Conservation (phyloP, 2,797 vertebrate genomes). For the Phataginus tetradactyla region DNA sequence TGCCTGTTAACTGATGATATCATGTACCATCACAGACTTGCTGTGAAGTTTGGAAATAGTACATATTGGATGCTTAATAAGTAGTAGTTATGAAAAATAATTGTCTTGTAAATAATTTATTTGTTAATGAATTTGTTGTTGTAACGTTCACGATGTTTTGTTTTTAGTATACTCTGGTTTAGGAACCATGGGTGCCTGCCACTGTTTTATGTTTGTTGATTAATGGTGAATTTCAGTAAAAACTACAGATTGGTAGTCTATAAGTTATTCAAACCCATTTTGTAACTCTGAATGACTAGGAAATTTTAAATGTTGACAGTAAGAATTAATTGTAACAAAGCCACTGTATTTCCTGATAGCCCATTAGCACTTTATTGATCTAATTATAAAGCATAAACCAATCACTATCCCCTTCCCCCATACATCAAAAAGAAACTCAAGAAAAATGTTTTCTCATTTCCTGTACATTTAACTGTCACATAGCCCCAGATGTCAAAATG, state of each 20-base stretch:
- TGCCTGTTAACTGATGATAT: neutral
- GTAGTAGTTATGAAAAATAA: neutral
- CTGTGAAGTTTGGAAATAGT: slow-evolving; percentile 31
- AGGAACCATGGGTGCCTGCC: neutral
- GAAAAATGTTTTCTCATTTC: slow-evolving; percentile 21
- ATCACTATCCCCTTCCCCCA: neutral
- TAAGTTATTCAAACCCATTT: neutral
- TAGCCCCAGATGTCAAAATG: neutral
- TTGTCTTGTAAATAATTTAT: slow-evolving; percentile 27
- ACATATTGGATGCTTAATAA: neutral
- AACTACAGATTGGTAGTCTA: neutral
- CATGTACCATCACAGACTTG: neutral
- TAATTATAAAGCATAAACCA: neutral
- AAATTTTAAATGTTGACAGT: slow-evolving; percentile 41
- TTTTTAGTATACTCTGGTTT: neutral
- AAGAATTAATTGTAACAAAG: neutral
- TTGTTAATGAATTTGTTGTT: neutral
- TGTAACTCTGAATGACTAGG: neutral
- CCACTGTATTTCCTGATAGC: neutral
- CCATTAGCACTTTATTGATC: neutral
- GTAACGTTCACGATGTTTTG: neutral
- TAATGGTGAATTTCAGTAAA: slow-evolving; percentile 1
- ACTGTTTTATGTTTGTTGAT: slow-evolving; percentile 2
- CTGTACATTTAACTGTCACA: slow-evolving; percentile 3
- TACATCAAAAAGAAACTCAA: neutral